Base-by-base conservation (phyloP, 2,113 vertebrate species). In the Herpailurus yagouaroundi region DNA sequence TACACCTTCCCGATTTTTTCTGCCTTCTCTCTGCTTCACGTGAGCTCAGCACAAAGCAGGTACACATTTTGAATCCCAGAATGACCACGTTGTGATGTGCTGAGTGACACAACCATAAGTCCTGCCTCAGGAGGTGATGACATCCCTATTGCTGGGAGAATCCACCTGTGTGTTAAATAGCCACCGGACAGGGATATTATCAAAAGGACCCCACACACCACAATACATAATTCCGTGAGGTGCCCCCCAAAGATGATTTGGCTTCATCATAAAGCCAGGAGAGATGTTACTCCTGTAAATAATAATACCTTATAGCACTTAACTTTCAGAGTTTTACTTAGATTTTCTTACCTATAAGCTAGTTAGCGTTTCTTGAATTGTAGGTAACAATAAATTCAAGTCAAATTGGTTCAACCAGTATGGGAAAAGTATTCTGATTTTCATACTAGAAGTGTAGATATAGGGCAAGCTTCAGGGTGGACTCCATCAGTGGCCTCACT, bases 291-390 rank as follows among this genome's bases (percentile, higher is more conserved):
- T 74, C 25, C 33, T 25, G 9, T 21, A 21, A 92, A 31, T 19
- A 73, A 50, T 80, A 41, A 60, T 25, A 7, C 73, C 36, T 81
- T 80, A 80, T 0, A 92, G 50, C 33, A 38, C 27, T 48, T 52
- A 33, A 50, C 81, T 82, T 89, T 80, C 7, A 73, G 84, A 48
- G 25, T 73, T 95, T 77, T 92, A 38, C 76, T 89, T 57, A 76
- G 7, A 19, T 94, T 48, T 91, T 86, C 66, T 77, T 33, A 77
- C 71, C 36, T 69, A 23, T 82, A 80, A 66, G 7, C 5, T 71
- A 89, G 15, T 69, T 85, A 79, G 18, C 7, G 1, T 50, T 38
- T 52, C 31, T 82, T 89, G 52, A 45, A 55, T 29, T 66, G 57
- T 12, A 71, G 9, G 2, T 87, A 63, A 33, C 27, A 48, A 41